A percentile compares a stretch with the other conserved stretches of the same genome.
Evolutionary conservation across 2,888 invertebrate species (phyloP).

Genomic region (Galerucella nymphaeae): DNA sequence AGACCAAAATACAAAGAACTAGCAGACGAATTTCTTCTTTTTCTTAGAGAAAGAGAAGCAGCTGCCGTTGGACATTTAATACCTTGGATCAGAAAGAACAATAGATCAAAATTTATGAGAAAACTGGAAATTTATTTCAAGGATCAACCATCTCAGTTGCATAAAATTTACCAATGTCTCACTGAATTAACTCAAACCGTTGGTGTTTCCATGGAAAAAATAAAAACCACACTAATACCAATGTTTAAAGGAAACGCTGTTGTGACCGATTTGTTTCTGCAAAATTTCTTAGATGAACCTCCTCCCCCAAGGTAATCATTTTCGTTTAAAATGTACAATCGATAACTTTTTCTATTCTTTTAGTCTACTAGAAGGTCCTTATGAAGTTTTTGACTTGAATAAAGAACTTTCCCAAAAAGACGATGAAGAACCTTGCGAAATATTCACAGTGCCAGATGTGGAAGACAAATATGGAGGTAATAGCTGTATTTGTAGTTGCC

Average conservation of each 20-base stretch:
- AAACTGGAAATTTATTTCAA: slow-evolving; percentile 77
- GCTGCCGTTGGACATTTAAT: slow-evolving; percentile 82
- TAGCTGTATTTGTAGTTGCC: slow-evolving; percentile 71
- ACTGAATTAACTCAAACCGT: slow-evolving; percentile 70
- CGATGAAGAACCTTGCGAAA: slow-evolving; percentile 69
- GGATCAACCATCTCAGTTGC: slow-evolving; percentile 79
- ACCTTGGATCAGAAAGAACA: slow-evolving; percentile 80
- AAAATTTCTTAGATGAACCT: slow-evolving; percentile 80
- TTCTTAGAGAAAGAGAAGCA: slow-evolving; percentile 86
- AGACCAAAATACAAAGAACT: slow-evolving; percentile 78
- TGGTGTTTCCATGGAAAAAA: slow-evolving; percentile 71
- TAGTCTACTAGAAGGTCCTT: slow-evolving; percentile 65
- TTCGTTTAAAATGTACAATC: background rate
- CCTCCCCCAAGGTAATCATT: slow-evolving; percentile 79
- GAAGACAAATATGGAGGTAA: slow-evolving; percentile 72
- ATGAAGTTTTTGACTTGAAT: slow-evolving; percentile 65
- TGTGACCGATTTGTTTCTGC: slow-evolving; percentile 82
- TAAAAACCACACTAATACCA: slow-evolving; percentile 78
- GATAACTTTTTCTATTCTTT: slow-evolving; percentile 34
- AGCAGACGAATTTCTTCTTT: slow-evolving; percentile 84
- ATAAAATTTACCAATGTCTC: slow-evolving; percentile 76
- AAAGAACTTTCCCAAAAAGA: slow-evolving; percentile 55
- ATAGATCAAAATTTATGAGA: slow-evolving; percentile 81
- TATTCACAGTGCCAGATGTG: slow-evolving; percentile 68
- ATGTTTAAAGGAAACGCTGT: slow-evolving; percentile 83